Base-by-base conservation (phyloP, 2,113 vertebrate species). In the Jacana jacana region DNA sequence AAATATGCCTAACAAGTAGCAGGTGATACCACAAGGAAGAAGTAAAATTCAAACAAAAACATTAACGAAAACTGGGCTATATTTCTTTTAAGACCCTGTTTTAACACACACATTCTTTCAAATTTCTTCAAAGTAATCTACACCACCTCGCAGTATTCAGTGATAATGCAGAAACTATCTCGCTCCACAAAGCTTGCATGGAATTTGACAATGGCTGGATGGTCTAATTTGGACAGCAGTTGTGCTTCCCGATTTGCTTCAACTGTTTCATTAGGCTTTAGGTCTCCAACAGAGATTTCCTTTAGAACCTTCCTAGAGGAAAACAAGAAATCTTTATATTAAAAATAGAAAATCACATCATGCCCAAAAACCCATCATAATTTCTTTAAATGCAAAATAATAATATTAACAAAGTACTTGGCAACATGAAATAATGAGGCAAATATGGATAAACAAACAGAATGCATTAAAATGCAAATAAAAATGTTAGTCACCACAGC, bases 131-230 rank as follows among this genome's bases (percentile, higher is more conserved):
- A 70, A 86, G 66, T 39, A 65, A 65, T 58, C 31, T 39, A 49
- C 37, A 60, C 98, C 91, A 99, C 99, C 98, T 99, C 98, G 40
- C 99, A 99, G 95, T 98, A 99, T 73, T 99, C 99, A 0, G 98
- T 99, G 89, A 99, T 97, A 81, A 99, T 99, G 94, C 98, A 99
- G 98, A 99, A 99, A 91, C 92, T 96, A 28, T 97, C 97, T 92
- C 58, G 97, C 83, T 99, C 98, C 96, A 99, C 93, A 94, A 99
- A 99, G 95, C 98, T 99, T 77, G 96, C 96, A 77, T 98, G 97
- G 98, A 98, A 99, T 91, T 98, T 98, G 76, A 99, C 98, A 93
- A 99, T 99, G 96, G 98, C 93, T 44, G 98, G 98, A 81, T 99
- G 98, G 63, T 98, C 97, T 95, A 99, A 98, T 95, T 96, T 98